Evolutionary conservation across 2,888 invertebrate species (phyloP).

Genomic region (Polylopha cassiicola): DNA sequence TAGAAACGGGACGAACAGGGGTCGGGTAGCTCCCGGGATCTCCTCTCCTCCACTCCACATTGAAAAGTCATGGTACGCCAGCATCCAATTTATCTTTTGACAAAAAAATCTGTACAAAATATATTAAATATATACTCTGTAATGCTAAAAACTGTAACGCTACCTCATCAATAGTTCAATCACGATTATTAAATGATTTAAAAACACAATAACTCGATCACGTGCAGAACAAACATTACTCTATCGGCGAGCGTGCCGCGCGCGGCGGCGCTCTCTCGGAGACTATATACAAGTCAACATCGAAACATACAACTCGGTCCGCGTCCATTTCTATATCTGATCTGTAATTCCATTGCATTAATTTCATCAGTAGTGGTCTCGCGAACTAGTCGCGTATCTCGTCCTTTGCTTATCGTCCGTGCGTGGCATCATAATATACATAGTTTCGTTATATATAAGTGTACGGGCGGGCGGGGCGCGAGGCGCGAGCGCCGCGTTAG

Average conservation of each 20-base stretch:
- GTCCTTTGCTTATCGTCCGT: slow-evolving; percentile 76
- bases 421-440: slow-evolving; percentile 73
- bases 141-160: slow-evolving; percentile 78
- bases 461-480: slow-evolving; percentile 35
- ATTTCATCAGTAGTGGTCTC: slow-evolving; percentile 64
- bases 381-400: slow-evolving; percentile 62
- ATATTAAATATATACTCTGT: slow-evolving; percentile 79
- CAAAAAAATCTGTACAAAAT: slow-evolving; percentile 79
- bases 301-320: slow-evolving; percentile 67
- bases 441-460: slow-evolving; percentile 53
- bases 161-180: slow-evolving; percentile 74
- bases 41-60: slow-evolving; percentile 60
- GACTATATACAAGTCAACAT: slow-evolving; percentile 73
- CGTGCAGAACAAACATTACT: slow-evolving; percentile 74
- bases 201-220: slow-evolving; percentile 75
- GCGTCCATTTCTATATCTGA: slow-evolving; percentile 59
- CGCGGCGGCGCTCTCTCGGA: slow-evolving; percentile 46
- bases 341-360: slow-evolving; percentile 66
- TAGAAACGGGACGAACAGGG: slow-evolving; percentile 53
- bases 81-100: slow-evolving; percentile 78
- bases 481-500: slow-evolving; percentile 45
- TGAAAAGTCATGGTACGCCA: slow-evolving; percentile 76
- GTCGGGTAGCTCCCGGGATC: slow-evolving; percentile 57
- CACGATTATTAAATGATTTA: slow-evolving; percentile 76
- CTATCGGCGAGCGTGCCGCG: slow-evolving; percentile 43